Conservation (phyloP, 2,888 invertebrate species). For the Leucophenga montana region DNA sequence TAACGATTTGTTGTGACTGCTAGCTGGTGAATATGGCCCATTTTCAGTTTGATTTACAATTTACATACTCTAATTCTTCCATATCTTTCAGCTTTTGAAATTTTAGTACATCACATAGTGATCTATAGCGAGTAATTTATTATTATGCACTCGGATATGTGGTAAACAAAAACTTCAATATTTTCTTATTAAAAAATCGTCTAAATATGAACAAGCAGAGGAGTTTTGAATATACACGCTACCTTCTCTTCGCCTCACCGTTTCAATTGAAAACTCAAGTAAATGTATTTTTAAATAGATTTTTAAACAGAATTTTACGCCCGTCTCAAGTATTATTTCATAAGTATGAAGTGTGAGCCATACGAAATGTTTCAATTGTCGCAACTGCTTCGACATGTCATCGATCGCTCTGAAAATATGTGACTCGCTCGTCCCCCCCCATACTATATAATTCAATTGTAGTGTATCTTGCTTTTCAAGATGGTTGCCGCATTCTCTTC, state of each 20-base stretch:
- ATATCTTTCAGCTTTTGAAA: too few relatives aligned
- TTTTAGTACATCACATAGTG: too few relatives aligned
- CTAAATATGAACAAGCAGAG: too few relatives aligned
- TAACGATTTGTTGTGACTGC: slow-evolving; percentile 71
- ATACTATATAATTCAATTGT: background rate
- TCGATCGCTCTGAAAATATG: background rate
- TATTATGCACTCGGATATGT: too few relatives aligned
- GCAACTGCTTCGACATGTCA: slow-evolving; percentile 16
- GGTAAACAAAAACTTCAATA: too few relatives aligned
- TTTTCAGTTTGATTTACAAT: slow-evolving; percentile 44
- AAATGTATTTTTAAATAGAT: slow-evolving; percentile 2
- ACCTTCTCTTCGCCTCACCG: too few relatives aligned
- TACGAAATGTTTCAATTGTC: slow-evolving; percentile 32
- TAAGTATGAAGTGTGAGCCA: slow-evolving; percentile 10
- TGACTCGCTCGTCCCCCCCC: slow-evolving; percentile 4
- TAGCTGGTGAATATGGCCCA: slow-evolving; percentile 46
- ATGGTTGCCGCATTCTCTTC: slow-evolving; percentile 45
- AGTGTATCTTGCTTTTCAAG: slow-evolving; percentile 51
- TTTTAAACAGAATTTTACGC: slow-evolving; percentile 9
- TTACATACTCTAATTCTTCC: slow-evolving; percentile 4
- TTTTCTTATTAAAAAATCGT: too few relatives aligned
- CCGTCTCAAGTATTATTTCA: slow-evolving; percentile 23
- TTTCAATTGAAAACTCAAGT: too few relatives aligned
- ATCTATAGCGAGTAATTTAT: too few relatives aligned
- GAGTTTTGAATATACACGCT: too few relatives aligned